These are phyloP conservation scores for Hymenochirus boettgeri DNA, from an alignment of 2,113 vertebrate genomes.

Conservation along the genomic window DNA sequence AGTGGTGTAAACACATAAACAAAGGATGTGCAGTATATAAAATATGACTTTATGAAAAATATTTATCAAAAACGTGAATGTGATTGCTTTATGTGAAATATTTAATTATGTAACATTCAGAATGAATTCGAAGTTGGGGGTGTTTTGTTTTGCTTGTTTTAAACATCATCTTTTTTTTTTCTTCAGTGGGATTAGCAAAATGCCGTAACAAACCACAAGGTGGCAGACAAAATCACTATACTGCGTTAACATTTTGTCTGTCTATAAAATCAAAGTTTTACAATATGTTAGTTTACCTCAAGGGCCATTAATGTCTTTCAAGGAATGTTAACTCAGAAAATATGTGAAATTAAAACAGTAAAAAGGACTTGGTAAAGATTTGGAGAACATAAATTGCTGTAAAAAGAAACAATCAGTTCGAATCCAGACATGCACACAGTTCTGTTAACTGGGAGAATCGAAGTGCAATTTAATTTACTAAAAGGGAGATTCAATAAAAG, in stretches of 20 bases:
- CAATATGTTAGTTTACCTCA: not conserved
- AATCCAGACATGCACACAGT: not conserved
- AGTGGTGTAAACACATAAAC: too few species aligned
- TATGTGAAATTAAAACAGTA: not conserved
- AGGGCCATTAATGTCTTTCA: constrained; percentile 2
- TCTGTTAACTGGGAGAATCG: not conserved
- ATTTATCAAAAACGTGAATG: too few species aligned
- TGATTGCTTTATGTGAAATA: too few species aligned
- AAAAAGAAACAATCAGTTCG: not conserved
- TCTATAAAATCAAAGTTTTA: not conserved
- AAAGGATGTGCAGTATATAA: too few species aligned
- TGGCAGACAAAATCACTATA: not conserved
- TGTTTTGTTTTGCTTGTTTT: too few species aligned
- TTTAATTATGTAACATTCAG: too few species aligned
- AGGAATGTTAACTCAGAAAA: constrained; percentile 3
- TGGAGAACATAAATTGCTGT: not conserved
- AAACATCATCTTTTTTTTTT: too few species aligned
- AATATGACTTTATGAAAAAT: too few species aligned
- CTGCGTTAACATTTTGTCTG: too few species aligned
- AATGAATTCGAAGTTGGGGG: too few species aligned
- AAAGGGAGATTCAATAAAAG: too few species aligned
- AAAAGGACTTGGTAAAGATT: not conserved
- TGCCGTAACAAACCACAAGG: not conserved
- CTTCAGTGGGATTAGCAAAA: not conserved
- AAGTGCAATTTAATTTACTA: not conserved